Conservation (phyloP, 1,140 invertebrate genomes). For the Helicoverpa armigera region DNA sequence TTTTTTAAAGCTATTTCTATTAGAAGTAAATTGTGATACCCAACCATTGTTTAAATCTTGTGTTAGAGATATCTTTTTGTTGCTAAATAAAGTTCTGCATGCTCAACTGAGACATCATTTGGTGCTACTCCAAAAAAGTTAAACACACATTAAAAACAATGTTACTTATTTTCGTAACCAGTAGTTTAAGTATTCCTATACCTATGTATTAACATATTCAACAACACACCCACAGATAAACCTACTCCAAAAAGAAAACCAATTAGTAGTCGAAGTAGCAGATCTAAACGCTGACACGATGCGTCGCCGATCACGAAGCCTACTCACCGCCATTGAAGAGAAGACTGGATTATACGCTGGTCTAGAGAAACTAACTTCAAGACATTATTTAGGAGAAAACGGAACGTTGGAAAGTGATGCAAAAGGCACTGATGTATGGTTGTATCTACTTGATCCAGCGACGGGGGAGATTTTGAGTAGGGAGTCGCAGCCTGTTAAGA, state of each 20-base stretch:
- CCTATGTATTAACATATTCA: no score
- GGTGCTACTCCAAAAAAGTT: no score
- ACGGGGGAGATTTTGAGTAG: conserved; percentile 91
- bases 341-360: conserved; percentile 91
- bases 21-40: no score
- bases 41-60: no score
- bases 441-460: conserved; percentile 93
- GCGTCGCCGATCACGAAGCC: conserved; percentile 88
- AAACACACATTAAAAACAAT: no score
- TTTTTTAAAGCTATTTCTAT: no score
- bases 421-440: conserved; percentile 94
- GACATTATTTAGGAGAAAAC: conserved; percentile 90
- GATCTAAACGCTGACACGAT: conserved; percentile 91
- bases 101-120: no score
- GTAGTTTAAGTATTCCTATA: no score
- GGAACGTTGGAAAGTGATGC: conserved; percentile 91
- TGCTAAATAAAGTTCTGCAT: no score
- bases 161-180: no score
- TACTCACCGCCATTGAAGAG: conserved; percentile 91
- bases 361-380: conserved; percentile 91
- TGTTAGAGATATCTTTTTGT: no score
- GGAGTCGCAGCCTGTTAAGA: conserved; percentile 90
- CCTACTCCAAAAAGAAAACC: conserved; percentile 87
- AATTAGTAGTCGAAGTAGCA: conserved; percentile 92
- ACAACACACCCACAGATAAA: conserved; percentile 71